These are phyloP conservation scores for Nestor notabilis DNA, from an alignment of 2,113 vertebrate species.

Conservation along the genomic window DNA sequence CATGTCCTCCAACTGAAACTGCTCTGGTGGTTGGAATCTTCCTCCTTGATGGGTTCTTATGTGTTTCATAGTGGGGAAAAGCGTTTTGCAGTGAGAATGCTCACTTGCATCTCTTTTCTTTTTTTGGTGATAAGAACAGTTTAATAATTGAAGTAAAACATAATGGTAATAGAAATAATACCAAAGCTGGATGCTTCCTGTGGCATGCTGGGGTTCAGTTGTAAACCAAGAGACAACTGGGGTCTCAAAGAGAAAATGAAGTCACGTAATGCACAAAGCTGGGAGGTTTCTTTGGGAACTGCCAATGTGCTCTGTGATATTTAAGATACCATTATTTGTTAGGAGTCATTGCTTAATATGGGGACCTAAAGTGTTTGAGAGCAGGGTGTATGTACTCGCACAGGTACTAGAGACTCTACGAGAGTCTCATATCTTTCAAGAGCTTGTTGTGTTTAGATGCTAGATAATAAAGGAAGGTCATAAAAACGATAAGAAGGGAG, in stretches of 20 bases:
- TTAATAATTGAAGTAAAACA: neutral
- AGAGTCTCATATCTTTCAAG: neutral
- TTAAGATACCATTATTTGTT: neutral
- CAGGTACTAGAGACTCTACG: fast-evolving
- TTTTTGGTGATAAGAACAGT: neutral
- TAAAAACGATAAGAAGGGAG: neutral
- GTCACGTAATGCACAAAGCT: neutral
- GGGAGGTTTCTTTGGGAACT: neutral
- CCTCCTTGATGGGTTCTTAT: neutral
- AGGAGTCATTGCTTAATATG: neutral
- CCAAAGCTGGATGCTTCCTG: neutral
- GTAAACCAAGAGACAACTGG: neutral
- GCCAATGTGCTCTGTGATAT: neutral
- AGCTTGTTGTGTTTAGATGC: neutral
- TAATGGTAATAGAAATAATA: neutral
- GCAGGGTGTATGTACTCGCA: neutral
- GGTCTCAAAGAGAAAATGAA: neutral
- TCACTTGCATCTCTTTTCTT: neutral
- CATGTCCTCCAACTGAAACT: neutral
- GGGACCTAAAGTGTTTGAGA: neutral
- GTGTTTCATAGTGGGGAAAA: neutral
- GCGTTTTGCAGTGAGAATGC: neutral
- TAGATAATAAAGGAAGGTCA: neutral
- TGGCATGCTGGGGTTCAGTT: fast-evolving
- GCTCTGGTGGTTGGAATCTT: neutral